Evolutionary conservation across 1,140 invertebrate genomes (phyloP).

Genomic region (Steinernema khuongi): DNA sequence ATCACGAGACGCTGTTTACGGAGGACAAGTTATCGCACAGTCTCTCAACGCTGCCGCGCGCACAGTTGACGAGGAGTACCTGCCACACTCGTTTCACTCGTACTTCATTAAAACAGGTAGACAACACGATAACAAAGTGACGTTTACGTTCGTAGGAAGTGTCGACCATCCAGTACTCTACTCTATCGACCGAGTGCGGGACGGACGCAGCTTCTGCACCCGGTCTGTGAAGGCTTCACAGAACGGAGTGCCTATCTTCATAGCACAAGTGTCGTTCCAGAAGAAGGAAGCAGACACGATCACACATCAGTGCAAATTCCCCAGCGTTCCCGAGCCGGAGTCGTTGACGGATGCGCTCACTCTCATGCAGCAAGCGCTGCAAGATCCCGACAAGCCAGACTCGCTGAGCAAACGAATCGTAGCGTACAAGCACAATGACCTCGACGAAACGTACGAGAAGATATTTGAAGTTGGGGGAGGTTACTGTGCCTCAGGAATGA

Average conservation of each 20-base stretch:
- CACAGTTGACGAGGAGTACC: conserved; percentile 43
- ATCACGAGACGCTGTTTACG: conserved; percentile 34
- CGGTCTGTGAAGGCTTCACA: conserved; percentile 47
- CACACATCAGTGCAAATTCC: conserved; percentile 49
- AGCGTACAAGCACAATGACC: conserved; percentile 24
- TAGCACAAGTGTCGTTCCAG: conserved; percentile 52
- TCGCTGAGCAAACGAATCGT: conserved; percentile 23
- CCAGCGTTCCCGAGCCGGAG: conserved; percentile 44
- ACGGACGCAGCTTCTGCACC: conserved; percentile 52
- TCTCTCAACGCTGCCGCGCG: conserved; percentile 43
- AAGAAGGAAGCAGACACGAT: conserved; percentile 32
- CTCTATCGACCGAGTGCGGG: conserved; percentile 41
- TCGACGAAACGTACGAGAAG: conserved; percentile 27
- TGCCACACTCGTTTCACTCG: conserved; percentile 47
- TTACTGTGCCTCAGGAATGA: too few relatives aligned
- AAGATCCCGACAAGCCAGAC: conserved; percentile 8
- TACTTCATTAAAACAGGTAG: conserved; percentile 53
- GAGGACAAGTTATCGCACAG: conserved; percentile 37
- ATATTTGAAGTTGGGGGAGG: conserved; percentile 38
- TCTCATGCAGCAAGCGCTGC: neutral
- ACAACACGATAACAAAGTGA: neutral
- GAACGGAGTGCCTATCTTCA: conserved; percentile 48
- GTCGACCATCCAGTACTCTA: conserved; percentile 44
- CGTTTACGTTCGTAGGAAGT: conserved; percentile 29
- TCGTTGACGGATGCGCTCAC: conserved; percentile 18